Percentiles rank a stretch among this genome's conserved stretches.
Conservation (phyloP, 2,113 vertebrate species). For the Emydocephalus ijimae region DNA sequence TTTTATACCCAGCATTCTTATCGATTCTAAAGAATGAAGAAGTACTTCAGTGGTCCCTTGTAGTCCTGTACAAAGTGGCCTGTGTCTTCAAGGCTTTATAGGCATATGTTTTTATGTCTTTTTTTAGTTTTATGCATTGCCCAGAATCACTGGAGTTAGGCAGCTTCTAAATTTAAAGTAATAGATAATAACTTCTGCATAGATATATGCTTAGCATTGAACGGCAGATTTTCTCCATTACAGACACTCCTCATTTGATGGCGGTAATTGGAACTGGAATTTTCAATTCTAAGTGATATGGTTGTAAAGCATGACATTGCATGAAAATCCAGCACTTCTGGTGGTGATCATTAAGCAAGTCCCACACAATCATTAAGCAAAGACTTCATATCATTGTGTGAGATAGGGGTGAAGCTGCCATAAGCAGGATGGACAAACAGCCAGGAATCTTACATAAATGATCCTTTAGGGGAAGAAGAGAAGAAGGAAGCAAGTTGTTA, state of each 20-base stretch:
- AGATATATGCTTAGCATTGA: neutral
- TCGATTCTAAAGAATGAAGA: neutral
- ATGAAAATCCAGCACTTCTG: neutral
- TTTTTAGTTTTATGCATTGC: neutral
- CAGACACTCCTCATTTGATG: neutral
- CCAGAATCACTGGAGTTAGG: neutral
- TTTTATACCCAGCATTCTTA: neutral
- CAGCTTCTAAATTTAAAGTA: neutral
- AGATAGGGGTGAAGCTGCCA: neutral
- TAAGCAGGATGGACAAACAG: neutral
- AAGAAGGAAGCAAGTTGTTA: neutral
- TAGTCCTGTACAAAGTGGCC: neutral
- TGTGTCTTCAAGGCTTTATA: neutral
- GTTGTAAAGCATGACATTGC: neutral
- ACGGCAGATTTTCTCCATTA: neutral
- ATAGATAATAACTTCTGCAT: neutral
- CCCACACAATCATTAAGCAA: neutral
- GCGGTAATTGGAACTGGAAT: neutral
- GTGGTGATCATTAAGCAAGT: neutral
- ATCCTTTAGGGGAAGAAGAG: neutral
- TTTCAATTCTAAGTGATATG: neutral
- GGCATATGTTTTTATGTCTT: neutral
- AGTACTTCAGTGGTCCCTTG: neutral
- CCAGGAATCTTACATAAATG: no score
- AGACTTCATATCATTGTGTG: neutral